Base-by-base conservation (phyloP, 2,113 vertebrate species). In the Choloepus hoffmanni region DNA sequence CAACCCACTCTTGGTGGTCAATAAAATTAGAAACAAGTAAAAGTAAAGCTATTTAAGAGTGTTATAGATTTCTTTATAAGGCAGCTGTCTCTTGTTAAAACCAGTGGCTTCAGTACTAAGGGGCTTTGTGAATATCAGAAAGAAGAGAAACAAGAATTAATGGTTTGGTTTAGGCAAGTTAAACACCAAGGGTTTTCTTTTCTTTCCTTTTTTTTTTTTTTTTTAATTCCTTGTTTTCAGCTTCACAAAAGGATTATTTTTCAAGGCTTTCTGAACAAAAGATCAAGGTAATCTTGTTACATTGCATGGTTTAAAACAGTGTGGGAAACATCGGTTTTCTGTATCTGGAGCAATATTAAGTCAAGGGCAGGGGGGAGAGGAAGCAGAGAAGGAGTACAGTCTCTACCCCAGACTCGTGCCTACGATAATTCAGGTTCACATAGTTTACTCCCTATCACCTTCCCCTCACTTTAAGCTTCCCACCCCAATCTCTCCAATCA, bases 11-110 rank as follows among this genome's bases (percentile, higher is more conserved):
- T 21, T 7, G 12, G 76, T 77, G 67, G 67, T 92, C 1, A 1
- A 43, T 70, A 92, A 91, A 98, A 94, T 97, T 87, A 96, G 95
- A 85, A 87, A 95, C 96, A 97, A 97, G 97, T 93, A 92, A 79
- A 85, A 40, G 60, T 1, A 28, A 92, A 60, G 23, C 58, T 63
- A 33, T 74, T 94, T 45, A 67, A n/a, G 50, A 55, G 45, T 10
- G 76, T 21, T n/a, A 14, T 40, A 11, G 36, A 60, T 88, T 84
- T 53, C 89, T 93, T 88, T 77, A 81, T 15, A 33, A 45, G 81
- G 28, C 88, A 90, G 83, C 78, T 65, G 74, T 43, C 55, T 70
- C 78, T 95, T 58, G 33, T 23, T 95, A 89, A 96, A 77, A 23
- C 55, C 45, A 68, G 68, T 26, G 72, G 90, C 48, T 67, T 78